phyloP scores from a whole-genome alignment of 1,140 invertebrate genomes.

The Coenobita brevimanus region DNA sequence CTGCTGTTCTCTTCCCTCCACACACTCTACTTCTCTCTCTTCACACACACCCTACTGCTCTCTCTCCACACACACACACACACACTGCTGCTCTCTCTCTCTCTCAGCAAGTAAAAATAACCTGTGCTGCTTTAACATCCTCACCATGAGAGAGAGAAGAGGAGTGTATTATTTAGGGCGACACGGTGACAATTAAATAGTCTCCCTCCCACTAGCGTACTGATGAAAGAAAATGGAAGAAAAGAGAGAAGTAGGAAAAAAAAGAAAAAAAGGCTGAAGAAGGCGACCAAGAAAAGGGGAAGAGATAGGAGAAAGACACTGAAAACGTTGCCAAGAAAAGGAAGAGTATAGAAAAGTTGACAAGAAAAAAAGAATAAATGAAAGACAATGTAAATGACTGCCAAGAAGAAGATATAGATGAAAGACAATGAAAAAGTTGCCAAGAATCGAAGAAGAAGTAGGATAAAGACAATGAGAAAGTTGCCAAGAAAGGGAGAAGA shows the following conservation, averaged over 20 bases:
- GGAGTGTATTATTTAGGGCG: too few relatives aligned
- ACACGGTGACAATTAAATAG: too few relatives aligned
- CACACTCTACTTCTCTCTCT: not conserved
- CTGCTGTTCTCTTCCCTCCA: not conserved
- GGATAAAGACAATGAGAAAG: not conserved
- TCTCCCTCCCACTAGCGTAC: too few relatives aligned
- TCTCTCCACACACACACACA: too few relatives aligned
- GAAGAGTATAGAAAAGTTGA: too few relatives aligned
- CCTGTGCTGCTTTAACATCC: too few relatives aligned
- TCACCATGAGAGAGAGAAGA: too few relatives aligned
- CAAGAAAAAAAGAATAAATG: not conserved
- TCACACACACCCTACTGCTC: too few relatives aligned
- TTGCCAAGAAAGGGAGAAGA: not conserved
- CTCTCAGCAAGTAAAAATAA: too few relatives aligned
- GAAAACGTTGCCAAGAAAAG: not conserved
- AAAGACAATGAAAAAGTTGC: not conserved
- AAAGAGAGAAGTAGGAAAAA: not conserved
- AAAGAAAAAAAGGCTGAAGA: not conserved
- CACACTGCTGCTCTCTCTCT: too few relatives aligned
- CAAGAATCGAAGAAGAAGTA: not conserved
- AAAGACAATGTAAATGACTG: not conserved
- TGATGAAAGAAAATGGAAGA: not conserved
- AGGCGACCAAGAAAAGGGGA: too few relatives aligned
- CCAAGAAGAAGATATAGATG: not conserved
- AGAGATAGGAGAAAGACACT: not conserved